Evolutionary conservation across 2,113 vertebrate species (phyloP), one percentile per base, ranked within the genome.

Genomic region (Hippocampus barbouri): DNA sequence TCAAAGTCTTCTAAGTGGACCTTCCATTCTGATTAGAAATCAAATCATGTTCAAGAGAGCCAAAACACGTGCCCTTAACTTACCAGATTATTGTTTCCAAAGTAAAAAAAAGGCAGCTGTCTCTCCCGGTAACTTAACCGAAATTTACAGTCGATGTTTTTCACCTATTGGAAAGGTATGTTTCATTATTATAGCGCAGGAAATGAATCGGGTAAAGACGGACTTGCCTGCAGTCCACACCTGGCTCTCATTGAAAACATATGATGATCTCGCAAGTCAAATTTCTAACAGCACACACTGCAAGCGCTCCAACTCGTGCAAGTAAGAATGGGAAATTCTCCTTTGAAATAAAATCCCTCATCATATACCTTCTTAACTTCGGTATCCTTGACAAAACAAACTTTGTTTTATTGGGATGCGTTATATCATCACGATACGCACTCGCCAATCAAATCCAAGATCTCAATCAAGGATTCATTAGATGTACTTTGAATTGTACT

Each of bases 311-410:
- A 38, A 23, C 10, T 12, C 2, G 56, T 59, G n/a, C 56, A 59
- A 59, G 23, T 14, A 14, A 57, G 10, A 57, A 57, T 3, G 12
- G 9, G 23, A 59, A 59, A 59, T n/a, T 34, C 30, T 78, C 85
- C 81, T 51, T 51, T 6, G 16, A 51, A 51, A 51, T 51, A 51
- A 51, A 51, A 51, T 51, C 15, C 47, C 16, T 16, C 16, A 5
- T 20, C 47, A 51, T 12, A 4, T 1, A 16, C 12, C 12, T 47
- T 47, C 45, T 47, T 47, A 16, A 14, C 45, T 14, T 47, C 10
- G 11, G 12, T 47, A 47, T 18, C 47, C 47, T 49, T 16, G 15
- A 5, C 15, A 49, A 49, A 49, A 18, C 47, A 49, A 49, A 47
- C 11, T 4, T 15, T 4, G 2, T 4, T 47, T 15, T 47, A 14